A percentile compares a stretch with the other conserved stretches of the same genome.
These are phyloP conservation scores for Amphimallon solstitiale DNA, from an alignment of 2,888 invertebrate species.

Conservation along the genomic window DNA sequence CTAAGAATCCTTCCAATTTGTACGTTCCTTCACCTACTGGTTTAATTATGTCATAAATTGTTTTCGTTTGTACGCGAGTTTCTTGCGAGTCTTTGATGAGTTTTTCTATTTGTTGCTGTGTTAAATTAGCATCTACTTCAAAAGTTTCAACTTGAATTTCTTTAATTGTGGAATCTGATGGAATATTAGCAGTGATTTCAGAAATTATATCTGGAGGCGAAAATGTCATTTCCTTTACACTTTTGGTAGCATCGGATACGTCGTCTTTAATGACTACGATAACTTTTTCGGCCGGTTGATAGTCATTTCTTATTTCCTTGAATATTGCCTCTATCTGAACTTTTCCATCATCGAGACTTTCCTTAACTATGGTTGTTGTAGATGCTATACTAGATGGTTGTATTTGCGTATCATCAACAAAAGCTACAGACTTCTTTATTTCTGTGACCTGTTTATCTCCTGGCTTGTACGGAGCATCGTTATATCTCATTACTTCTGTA, in stretches of 20 bases:
- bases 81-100: neutral
- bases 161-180: slow-evolving; percentile 18
- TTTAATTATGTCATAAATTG: neutral
- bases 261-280: slow-evolving; percentile 68
- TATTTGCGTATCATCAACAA: slow-evolving; percentile 20
- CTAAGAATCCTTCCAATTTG: slow-evolving; percentile 16
- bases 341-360: slow-evolving; percentile 14
- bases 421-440: slow-evolving; percentile 33
- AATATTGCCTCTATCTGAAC: slow-evolving; percentile 10
- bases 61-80: neutral
- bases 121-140: slow-evolving; percentile 16
- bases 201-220: slow-evolving; percentile 25
- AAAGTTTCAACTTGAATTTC: slow-evolving; percentile 21
- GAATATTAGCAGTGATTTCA: slow-evolving; percentile 9
- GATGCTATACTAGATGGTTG: neutral
- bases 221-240: slow-evolving; percentile 20
- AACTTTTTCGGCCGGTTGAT: slow-evolving; percentile 66
- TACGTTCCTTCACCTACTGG: neutral
- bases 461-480: slow-evolving; percentile 39
- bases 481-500: slow-evolving; percentile 45
- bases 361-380: slow-evolving; percentile 1
- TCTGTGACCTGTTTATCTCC: slow-evolving; percentile 21
- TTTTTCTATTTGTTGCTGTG: slow-evolving; percentile 8
- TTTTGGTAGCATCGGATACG: slow-evolving; percentile 57
- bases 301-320: slow-evolving; percentile 17